Evolutionary conservation across 1,140 invertebrate species (phyloP), one percentile per base, ranked within the genome.

Genomic region (Diachasmimorpha longicaudata): DNA sequence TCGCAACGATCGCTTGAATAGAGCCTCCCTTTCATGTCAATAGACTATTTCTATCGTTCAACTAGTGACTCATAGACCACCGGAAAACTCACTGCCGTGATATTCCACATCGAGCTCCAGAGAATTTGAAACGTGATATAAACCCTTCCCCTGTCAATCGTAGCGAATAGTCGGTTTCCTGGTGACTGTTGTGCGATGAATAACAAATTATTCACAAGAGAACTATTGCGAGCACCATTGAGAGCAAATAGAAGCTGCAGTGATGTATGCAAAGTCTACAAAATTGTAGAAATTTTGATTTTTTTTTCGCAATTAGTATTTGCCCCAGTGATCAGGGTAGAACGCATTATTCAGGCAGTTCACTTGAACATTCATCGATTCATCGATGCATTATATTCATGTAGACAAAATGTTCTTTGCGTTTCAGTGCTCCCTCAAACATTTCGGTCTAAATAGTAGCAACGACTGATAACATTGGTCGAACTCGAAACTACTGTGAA

Each of bases 101-200:
- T 44, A 70, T 48, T 31, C 8, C 23, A 11, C 39, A 70, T 39
- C 42, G 69, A 68, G 13, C 55, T 69, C 44, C 39, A 31, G 67
- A 70, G 74, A 81, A 76, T 83, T 82, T 79, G 77, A 68, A 58
- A 81, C 73, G 76, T 58, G 44, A 80, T 82, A 70, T 39, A 68
- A 8, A 72, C 74, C 67, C n/a, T n/a, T n/a, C 76, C 63, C 39
- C 71, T 68, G 78, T 78, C 80, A 79, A 83, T 83, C 76, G 79
- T 31, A 74, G 76, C 70, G 74, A 80, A 83, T 82, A 78, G 76
- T 74, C 69, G 76, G 72, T 83, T 80, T 81, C 69, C 78, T 76
- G 66, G 70, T 72, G 37, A 74, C 39, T 16, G 39, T 76, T 73
- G 71, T 52, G 46, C 58, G 11, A 4, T 44, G 67, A 31, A 73